A percentile compares a stretch with the other conserved stretches of the same genome.
Evolutionary conservation across 2,888 invertebrate genomes (phyloP).

Genomic region (Apotomis capreana): DNA sequence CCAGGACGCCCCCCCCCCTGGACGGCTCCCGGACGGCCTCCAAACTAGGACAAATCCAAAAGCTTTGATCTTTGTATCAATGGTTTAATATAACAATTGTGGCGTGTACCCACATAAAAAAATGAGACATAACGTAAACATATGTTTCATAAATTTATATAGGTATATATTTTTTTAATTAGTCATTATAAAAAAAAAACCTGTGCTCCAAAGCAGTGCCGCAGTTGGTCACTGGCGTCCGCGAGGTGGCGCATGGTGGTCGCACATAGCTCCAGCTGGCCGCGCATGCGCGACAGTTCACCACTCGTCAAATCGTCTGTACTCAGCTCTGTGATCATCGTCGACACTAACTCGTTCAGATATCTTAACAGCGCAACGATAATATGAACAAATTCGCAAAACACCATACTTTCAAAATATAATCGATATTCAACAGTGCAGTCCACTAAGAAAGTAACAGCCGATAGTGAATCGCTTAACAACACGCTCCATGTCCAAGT

Average conservation of each 20-base stretch:
- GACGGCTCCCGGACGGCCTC: no score
- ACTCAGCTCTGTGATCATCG: neutral
- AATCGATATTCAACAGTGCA: neutral
- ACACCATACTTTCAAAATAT: slow-evolving; percentile 3
- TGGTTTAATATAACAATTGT: no score
- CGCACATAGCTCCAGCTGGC: neutral
- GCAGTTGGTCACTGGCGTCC: neutral
- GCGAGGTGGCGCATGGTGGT: neutral
- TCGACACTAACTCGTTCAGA: neutral
- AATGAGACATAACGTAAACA: no score
- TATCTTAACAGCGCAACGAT: neutral
- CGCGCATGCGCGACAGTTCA: neutral
- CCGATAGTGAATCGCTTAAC: neutral
- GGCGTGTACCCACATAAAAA: no score
- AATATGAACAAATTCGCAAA: slow-evolving; percentile 3
- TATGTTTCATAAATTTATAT: no score
- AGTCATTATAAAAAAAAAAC: no score
- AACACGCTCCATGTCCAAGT: neutral
- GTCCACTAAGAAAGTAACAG: neutral
- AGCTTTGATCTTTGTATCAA: no score
- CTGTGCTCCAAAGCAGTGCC: slow-evolving; percentile 17
- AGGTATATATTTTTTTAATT: no score
- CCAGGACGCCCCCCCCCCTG: no score
- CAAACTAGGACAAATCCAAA: no score
- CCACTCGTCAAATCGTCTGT: neutral